phyloP scores from a whole-genome alignment of 1,140 invertebrate species.

The Phortica variegata region DNA sequence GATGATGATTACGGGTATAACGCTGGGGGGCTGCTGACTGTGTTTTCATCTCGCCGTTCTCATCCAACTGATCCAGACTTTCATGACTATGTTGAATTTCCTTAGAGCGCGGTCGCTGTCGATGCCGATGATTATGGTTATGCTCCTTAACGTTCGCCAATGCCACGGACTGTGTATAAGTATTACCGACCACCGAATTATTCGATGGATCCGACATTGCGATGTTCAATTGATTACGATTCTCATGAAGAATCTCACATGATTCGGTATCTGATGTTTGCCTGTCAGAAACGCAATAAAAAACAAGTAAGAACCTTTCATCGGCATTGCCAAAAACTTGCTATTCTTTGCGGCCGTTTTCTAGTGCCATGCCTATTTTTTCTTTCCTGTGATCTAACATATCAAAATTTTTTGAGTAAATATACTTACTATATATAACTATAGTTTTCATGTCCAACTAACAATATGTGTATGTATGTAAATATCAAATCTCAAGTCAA shows the following conservation, averaged over 20 bases:
- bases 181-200: constrained; percentile 16
- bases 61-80: constrained; percentile 38
- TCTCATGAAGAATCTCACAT: constrained; percentile 55
- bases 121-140: constrained; percentile 31
- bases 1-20: constrained; percentile 36
- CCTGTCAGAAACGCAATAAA: constrained; percentile 24
- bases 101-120: constrained; percentile 47
- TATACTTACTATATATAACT: too few relatives aligned
- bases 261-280: constrained; percentile 56
- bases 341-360: too few relatives aligned
- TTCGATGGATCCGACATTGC: constrained; percentile 31
- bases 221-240: constrained; percentile 43
- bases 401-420: too few relatives aligned
- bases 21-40: constrained; percentile 17
- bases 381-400: too few relatives aligned
- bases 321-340: too few relatives aligned
- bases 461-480: not conserved
- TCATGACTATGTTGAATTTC: constrained; percentile 49
- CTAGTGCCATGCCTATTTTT: too few relatives aligned
- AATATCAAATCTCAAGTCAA: too few relatives aligned
- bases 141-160: constrained; percentile 24
- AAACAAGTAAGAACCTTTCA: not conserved
- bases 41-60: constrained; percentile 1
- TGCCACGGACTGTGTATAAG: constrained; percentile 5
- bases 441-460: too few relatives aligned